These are phyloP conservation scores for Conus betulinus DNA, from an alignment of 1,140 invertebrate species.

Conservation along the genomic window DNA sequence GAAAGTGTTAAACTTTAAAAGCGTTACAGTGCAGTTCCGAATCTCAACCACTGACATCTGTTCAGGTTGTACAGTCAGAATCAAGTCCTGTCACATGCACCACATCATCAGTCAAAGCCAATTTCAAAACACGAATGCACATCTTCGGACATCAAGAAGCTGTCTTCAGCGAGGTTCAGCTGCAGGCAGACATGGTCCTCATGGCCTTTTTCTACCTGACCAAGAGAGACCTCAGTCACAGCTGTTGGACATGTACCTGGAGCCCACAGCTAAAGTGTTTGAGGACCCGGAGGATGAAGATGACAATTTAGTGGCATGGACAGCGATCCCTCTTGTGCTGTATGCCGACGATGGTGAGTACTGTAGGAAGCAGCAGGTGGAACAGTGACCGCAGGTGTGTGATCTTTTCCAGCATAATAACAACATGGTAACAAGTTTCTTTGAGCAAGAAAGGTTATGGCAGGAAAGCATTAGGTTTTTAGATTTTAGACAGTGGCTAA, in stretches of 20 bases:
- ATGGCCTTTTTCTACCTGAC: constrained; percentile 66
- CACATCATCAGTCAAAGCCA: constrained; percentile 69
- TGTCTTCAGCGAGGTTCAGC: constrained; percentile 66
- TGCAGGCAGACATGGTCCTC: constrained; percentile 70
- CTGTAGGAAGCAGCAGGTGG: neutral
- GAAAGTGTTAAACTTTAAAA: no score
- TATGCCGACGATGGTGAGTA: constrained; percentile 46
- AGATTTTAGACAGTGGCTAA: no score
- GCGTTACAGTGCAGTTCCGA: no score
- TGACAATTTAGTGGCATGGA: constrained; percentile 70
- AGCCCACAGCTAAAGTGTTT: constrained; percentile 37
- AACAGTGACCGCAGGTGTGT: no score
- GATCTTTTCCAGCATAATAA: no score
- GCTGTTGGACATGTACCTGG: constrained; percentile 43
- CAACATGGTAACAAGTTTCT: no score
- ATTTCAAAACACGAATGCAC: constrained; percentile 73
- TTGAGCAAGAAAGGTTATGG: no score
- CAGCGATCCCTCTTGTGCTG: constrained; percentile 66
- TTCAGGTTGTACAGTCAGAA: constrained; percentile 71
- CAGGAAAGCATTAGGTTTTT: no score
- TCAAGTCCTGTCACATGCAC: constrained; percentile 71
- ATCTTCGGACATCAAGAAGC: constrained; percentile 74
- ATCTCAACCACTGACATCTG: neutral
- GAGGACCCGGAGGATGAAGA: constrained; percentile 62
- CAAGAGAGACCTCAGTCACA: constrained; percentile 45